These are phyloP conservation scores for Sitophilus oryzae DNA, from an alignment of 1,140 invertebrate species.

Conservation along the genomic window DNA sequence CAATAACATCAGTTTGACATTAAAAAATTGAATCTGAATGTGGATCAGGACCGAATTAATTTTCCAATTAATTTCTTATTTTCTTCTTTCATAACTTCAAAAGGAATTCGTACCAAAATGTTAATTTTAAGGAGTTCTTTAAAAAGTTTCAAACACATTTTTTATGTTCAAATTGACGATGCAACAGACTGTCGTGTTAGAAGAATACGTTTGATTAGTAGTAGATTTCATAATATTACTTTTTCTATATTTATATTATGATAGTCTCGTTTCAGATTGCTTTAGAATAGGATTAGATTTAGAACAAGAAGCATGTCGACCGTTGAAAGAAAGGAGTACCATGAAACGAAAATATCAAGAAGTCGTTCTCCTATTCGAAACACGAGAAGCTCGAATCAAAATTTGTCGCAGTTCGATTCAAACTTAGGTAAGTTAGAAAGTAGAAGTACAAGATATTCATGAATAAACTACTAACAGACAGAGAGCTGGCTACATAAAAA, in stretches of 20 bases:
- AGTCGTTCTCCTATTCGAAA: conserved; percentile 35
- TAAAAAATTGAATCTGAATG: no score
- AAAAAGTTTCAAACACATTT: neutral
- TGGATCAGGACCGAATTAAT: no score
- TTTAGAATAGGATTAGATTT: conserved; percentile 2
- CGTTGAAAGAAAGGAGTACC: conserved; percentile 39
- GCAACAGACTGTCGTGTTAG: neutral
- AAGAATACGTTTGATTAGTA: neutral
- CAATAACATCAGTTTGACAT: no score
- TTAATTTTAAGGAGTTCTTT: neutral
- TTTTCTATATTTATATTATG: neutral
- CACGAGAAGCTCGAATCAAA: conserved; percentile 32
- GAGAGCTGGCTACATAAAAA: no score
- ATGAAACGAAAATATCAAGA: conserved; percentile 37
- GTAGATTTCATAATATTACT: neutral
- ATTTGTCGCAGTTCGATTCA: conserved; percentile 39
- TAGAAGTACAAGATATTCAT: neutral
- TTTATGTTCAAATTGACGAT: neutral
- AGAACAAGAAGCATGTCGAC: conserved; percentile 31
- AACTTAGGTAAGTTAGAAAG: conserved; percentile 35
- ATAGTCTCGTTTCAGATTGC: conserved; percentile 3
- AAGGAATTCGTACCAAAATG: no score
- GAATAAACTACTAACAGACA: neutral
- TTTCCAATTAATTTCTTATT: no score
- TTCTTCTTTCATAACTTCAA: no score